Evolutionary conservation across 1,140 invertebrate species (phyloP).

Genomic region (Telenomus remus): DNA sequence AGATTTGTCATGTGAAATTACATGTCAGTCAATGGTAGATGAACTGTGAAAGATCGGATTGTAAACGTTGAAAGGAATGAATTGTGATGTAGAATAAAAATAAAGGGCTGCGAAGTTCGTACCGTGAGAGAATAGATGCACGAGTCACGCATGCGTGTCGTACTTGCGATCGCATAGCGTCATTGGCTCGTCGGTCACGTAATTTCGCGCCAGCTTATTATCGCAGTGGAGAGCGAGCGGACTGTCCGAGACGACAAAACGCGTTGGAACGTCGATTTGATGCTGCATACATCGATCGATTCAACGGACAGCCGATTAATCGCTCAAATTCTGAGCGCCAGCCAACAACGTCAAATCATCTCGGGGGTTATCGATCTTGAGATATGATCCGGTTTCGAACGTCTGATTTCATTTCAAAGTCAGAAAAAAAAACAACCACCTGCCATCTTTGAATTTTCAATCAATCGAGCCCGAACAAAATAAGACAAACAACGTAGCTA

Average conservation of each 20-base stretch:
- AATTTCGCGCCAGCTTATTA: constrained; percentile 55
- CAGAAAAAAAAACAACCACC: too few relatives aligned
- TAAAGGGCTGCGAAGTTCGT: constrained; percentile 33
- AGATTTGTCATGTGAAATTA: too few relatives aligned
- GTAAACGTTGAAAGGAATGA: too few relatives aligned
- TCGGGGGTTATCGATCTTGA: constrained; percentile 15
- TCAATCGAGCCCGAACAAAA: too few relatives aligned
- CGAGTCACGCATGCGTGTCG: constrained; percentile 57
- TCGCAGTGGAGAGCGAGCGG: constrained; percentile 44
- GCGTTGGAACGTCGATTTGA: constrained; percentile 33
- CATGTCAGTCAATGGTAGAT: too few relatives aligned
- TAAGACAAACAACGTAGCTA: too few relatives aligned
- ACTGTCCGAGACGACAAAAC: constrained; percentile 23
- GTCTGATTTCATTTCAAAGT: constrained; percentile 47
- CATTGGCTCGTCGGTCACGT: constrained; percentile 49
- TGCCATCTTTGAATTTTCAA: too few relatives aligned
- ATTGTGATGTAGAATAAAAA: constrained; percentile 18
- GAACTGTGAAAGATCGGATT: too few relatives aligned
- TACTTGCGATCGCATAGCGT: constrained; percentile 12
- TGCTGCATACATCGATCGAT: constrained; percentile 9
- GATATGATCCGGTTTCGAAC: constrained; percentile 53
- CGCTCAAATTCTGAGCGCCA: too few relatives aligned
- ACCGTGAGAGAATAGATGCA: constrained; percentile 70
- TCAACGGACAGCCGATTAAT: too few relatives aligned
- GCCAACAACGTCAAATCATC: too few relatives aligned